These are phyloP conservation scores for Temnothorax longispinosus DNA, from an alignment of 1,140 invertebrate species.

Conservation along the genomic window DNA sequence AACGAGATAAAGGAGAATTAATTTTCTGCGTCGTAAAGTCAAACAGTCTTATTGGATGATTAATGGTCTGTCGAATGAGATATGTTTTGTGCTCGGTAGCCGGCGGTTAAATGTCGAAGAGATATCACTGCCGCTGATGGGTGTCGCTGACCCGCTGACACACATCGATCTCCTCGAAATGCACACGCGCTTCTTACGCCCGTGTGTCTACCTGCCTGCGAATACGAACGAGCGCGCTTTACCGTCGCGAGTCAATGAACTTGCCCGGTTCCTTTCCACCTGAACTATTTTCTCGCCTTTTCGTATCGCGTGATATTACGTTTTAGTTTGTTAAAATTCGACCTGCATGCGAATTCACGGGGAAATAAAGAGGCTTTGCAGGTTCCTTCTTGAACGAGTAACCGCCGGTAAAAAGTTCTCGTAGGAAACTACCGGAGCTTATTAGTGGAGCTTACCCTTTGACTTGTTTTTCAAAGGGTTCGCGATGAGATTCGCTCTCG, in stretches of 20 bases:
- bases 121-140: slow-evolving; percentile 74
- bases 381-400: background rate
- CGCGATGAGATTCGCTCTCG: background rate
- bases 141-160: slow-evolving; percentile 80
- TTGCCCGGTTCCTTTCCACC: background rate
- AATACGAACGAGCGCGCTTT: slow-evolving; percentile 46
- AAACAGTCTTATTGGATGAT: slow-evolving; percentile 23
- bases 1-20: background rate
- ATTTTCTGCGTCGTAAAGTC: slow-evolving; percentile 1
- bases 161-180: slow-evolving; percentile 74
- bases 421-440: background rate
- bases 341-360: background rate
- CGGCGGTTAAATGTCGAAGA: slow-evolving; percentile 71
- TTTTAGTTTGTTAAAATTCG: background rate
- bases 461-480: slow-evolving; percentile 10
- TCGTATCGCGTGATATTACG: background rate
- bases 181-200: slow-evolving; percentile 67
- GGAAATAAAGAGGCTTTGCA: background rate
- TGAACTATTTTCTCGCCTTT: background rate
- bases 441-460: slow-evolving; percentile 19
- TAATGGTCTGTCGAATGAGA: slow-evolving; percentile 18
- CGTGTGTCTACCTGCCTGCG: slow-evolving; percentile 38
- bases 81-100: slow-evolving; percentile 53
- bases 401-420: background rate
- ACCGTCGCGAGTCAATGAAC: slow-evolving; percentile 24